Evolutionary conservation across 2,888 invertebrate species (phyloP).

Genomic region (Eupelmus urozonus): DNA sequence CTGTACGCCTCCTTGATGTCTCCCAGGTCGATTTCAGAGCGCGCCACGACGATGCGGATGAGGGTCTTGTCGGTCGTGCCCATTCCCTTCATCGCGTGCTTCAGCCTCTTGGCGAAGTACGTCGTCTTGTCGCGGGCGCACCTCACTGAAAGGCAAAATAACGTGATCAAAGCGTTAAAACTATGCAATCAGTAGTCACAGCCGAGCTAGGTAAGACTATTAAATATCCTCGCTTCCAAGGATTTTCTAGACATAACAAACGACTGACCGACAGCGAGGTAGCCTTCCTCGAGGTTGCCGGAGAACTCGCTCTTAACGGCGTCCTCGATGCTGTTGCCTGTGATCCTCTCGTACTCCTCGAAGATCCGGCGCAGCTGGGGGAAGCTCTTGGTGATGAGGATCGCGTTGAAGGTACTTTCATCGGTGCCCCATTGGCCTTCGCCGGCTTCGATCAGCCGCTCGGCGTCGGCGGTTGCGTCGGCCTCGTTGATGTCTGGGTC

Average conservation of each 20-base stretch:
- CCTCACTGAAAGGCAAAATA: constrained; percentile 79
- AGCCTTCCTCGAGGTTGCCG: constrained; percentile 86
- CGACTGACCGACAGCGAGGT: constrained; percentile 84
- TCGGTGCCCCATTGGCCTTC: constrained; percentile 87
- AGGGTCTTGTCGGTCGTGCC: constrained; percentile 93
- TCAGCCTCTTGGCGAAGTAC: constrained; percentile 91
- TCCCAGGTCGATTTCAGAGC: constrained; percentile 91
- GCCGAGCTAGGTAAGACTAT: no score
- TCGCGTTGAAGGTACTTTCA: constrained; percentile 91
- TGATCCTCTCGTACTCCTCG: constrained; percentile 86
- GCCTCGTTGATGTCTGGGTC: constrained; percentile 84
- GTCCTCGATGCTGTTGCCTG: constrained; percentile 88
- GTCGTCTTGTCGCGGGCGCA: constrained; percentile 88
- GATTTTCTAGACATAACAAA: no score
- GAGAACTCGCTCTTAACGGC: constrained; percentile 91
- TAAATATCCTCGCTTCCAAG: no score
- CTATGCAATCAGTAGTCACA: no score
- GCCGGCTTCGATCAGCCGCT: constrained; percentile 87
- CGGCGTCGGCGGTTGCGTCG: constrained; percentile 88
- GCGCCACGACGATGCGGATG: constrained; percentile 90
- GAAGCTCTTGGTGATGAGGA: constrained; percentile 89
- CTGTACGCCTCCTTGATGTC: constrained; percentile 91
- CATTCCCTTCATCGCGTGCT: constrained; percentile 92
- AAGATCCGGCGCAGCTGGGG: constrained; percentile 83
- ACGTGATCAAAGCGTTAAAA: constrained; percentile 8